Conservation (phyloP, 2,113 vertebrate species). For the Poeciliopsis retropinna region DNA sequence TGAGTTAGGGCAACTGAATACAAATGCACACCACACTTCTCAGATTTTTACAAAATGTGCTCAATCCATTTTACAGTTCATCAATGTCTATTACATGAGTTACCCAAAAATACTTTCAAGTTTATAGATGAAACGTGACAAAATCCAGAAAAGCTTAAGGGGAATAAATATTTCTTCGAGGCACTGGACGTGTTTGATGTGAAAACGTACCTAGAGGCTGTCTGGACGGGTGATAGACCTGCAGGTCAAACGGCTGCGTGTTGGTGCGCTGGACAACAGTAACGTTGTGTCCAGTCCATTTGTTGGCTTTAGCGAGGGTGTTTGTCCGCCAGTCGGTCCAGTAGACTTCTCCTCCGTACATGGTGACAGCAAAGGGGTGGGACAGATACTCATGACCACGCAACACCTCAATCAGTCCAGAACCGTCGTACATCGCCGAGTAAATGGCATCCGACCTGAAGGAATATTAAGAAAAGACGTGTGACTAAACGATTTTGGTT, state of each 20-base stretch:
- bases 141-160: too few species aligned
- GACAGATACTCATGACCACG: conserved; percentile 96
- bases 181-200: not conserved
- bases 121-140: too few species aligned
- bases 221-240: conserved; percentile 96
- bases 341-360: conserved; percentile 96
- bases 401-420: conserved; percentile 95
- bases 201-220: conserved; percentile 89
- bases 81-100: too few species aligned
- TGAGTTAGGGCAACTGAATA: too few species aligned
- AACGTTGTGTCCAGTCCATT: conserved; percentile 97
- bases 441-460: conserved; percentile 96
- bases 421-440: conserved; percentile 92
- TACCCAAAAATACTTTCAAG: too few species aligned
- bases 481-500: not conserved
- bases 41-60: too few species aligned
- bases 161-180: not conserved
- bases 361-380: conserved; percentile 94
- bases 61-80: too few species aligned
- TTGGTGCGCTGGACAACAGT: conserved; percentile 97
- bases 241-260: conserved; percentile 96
- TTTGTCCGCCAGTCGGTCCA: conserved; percentile 99
- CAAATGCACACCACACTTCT: too few species aligned
- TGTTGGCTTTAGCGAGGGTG: conserved; percentile 96
- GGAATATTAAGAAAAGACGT: conserved; percentile 8